Base-by-base conservation (phyloP, 2,113 vertebrate genomes). In the Psittacula cyanocephala region DNA sequence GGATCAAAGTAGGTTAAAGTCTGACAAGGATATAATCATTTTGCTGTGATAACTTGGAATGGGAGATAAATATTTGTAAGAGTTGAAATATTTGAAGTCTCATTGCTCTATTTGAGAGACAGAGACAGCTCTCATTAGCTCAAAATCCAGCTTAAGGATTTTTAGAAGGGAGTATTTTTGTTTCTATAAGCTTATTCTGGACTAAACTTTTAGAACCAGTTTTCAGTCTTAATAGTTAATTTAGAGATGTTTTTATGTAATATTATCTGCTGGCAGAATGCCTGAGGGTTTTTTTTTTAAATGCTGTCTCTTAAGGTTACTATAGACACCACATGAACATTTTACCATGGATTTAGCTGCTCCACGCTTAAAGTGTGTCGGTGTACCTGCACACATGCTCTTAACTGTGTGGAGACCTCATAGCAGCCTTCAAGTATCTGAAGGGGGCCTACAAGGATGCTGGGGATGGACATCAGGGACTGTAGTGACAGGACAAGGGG, bases 1-100 rank as follows among this genome's bases (percentile, higher is more conserved):
- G 59, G 97, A 98, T 95, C 97, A 98, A 97, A 97, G 98, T 98
- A 97, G 64, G 98, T 98, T 63, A 23, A 93, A 65, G 80, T 92
- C 81, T 71, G 28, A 83, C 31, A 44, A 72, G 69, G 86, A 49
- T 88, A 8, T 55, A 52, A 64, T 78, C 10, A 72, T 11, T 70
- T 92, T 75, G 28, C 24, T 64, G 4, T 86, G 65, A 55, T 80
- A 78, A 64, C 43, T 92, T 90, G 20, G 28, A 88, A 46, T 33
- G 53, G 31, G 53, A 83, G 5, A 62, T 65, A 41, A 9, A 29
- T 53, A 85, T 53, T 52, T 69, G 2, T 85, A 27, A n/a, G 65
- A 80, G 25, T 19, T 76, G 11, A 50, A 50, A n/a, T 75, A 7
- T 52, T 78, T 82, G 31, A 91, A 92, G 39, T 55, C 29, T 81